Conservation (phyloP, 2,113 vertebrate genomes). For the Thalassarche chlororhynchos region DNA sequence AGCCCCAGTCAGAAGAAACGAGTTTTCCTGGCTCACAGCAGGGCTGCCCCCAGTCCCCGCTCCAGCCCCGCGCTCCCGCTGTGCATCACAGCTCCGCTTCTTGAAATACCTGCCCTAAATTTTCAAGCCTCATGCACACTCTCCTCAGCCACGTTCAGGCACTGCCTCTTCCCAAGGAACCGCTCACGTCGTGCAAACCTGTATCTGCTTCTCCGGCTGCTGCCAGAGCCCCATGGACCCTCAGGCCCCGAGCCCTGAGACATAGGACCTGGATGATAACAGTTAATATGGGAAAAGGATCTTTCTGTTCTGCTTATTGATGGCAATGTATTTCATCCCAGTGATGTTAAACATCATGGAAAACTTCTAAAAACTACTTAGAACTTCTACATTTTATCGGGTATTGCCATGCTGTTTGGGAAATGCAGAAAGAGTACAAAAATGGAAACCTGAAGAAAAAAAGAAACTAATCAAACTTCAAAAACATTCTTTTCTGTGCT, state of each 20-base stretch:
- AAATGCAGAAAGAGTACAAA: neutral
- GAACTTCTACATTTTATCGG: neutral
- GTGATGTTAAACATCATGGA: neutral
- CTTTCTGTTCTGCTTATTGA: neutral
- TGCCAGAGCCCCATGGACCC: fast-evolving
- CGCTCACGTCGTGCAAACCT: fast-evolving
- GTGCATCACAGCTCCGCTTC: neutral
- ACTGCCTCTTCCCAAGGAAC: neutral
- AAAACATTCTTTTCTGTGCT: neutral
- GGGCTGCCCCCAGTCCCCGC: neutral
- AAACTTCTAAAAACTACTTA: neutral
- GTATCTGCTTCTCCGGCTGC: neutral
- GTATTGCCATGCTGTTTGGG: neutral
- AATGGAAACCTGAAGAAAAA: neutral
- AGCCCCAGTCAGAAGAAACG: neutral
- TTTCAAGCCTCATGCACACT: neutral
- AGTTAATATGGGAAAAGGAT: fast-evolving
- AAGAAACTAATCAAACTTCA: neutral
- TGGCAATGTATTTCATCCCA: neutral
- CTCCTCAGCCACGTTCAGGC: neutral
- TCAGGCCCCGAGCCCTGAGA: neutral
- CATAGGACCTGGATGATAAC: neutral
- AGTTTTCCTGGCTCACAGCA: neutral
- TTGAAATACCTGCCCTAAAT: neutral
- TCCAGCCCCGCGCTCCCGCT: neutral